phyloP scores from a whole-genome alignment of 2,888 invertebrate species.

The Euclidia mi region DNA sequence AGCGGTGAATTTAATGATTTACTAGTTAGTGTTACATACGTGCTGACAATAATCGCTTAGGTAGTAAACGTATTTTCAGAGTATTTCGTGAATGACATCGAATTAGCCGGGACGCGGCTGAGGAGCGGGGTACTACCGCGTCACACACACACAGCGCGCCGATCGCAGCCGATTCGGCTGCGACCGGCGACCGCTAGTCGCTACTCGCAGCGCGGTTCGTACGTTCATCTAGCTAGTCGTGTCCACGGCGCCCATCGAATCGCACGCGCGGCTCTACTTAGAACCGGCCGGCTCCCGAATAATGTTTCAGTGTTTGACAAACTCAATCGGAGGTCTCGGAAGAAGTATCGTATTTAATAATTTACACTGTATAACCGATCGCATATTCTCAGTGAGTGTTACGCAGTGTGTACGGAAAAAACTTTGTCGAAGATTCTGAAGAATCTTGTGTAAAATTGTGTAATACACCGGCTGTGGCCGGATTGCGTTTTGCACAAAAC shows the following conservation, averaged over 20 bases:
- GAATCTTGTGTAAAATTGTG: constrained; percentile 90
- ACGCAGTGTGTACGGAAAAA: constrained; percentile 90
- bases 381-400: constrained; percentile 90
- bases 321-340: constrained; percentile 89
- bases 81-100: constrained; percentile 83
- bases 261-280: constrained; percentile 87
- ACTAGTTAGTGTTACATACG: constrained; percentile 31
- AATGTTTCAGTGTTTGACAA: constrained; percentile 90
- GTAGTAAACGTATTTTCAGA: constrained; percentile 78
- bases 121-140: constrained; percentile 55
- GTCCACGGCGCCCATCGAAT: constrained; percentile 85
- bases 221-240: constrained; percentile 75
- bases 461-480: constrained; percentile 86
- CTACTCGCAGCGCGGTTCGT: constrained; percentile 57
- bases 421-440: constrained; percentile 90
- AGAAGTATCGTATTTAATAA: constrained; percentile 88
- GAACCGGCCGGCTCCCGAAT: constrained; percentile 89
- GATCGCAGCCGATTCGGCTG: constrained; percentile 13
- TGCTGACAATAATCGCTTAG: constrained; percentile 48
- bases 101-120: constrained; percentile 70
- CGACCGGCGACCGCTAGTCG: constrained; percentile 68
- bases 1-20: constrained; percentile 14
- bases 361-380: constrained; percentile 88
- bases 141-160: constrained; percentile 65
- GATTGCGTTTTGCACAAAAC: constrained; percentile 87